These are phyloP conservation scores for Drosophila navojoa DNA, from an alignment of 1,140 invertebrate species.

Conservation along the genomic window DNA sequence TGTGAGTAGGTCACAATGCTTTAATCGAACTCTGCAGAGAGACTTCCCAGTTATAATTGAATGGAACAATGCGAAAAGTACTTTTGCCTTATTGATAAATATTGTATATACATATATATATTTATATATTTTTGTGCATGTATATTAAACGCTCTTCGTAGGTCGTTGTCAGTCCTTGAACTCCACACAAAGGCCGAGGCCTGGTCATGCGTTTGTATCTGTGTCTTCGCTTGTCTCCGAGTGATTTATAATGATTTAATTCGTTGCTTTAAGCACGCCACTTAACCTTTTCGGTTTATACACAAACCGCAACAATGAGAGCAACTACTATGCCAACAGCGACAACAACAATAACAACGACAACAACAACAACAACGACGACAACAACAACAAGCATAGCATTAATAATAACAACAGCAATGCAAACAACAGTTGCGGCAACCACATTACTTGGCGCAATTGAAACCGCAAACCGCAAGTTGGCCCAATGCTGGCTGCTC, in stretches of 20 bases:
- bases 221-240: conserved; percentile 15
- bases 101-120: background rate
- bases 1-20: conserved; percentile 7
- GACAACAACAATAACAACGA: conserved; percentile 37
- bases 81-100: background rate
- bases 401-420: conserved; percentile 13
- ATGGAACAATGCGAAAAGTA: background rate
- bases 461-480: conserved; percentile 68
- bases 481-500: conserved; percentile 35
- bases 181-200: conserved; percentile 10
- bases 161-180: conserved; percentile 35
- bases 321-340: conserved; percentile 39
- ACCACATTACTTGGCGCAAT: conserved; percentile 78
- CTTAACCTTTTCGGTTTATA: conserved; percentile 66
- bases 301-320: conserved; percentile 72
- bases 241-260: conserved; percentile 68
- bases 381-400: conserved; percentile 40
- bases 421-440: conserved; percentile 42
- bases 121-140: no score
- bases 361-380: conserved; percentile 40
- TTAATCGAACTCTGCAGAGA: background rate
- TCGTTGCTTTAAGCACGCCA: conserved; percentile 63
- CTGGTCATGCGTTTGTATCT: conserved; percentile 11
- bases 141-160: background rate
- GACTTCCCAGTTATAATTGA: background rate